A percentile compares a stretch with the other conserved stretches of the same genome.
Evolutionary conservation across 2,113 vertebrate species (phyloP).

Genomic region (Amia ocellicauda): DNA sequence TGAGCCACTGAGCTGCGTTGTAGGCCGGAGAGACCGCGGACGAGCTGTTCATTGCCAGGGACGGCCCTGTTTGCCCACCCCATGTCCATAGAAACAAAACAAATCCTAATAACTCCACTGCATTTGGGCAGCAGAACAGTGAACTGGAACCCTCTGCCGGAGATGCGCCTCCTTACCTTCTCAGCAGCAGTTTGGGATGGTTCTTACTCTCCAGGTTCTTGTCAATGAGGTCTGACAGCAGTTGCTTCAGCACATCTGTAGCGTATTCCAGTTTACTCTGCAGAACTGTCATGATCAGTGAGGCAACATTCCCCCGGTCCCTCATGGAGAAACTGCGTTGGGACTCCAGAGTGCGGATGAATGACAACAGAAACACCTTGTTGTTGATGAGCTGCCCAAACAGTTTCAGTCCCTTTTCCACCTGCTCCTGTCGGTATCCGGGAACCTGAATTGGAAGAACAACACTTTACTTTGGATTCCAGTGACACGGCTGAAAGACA

Average conservation of each 20-base stretch:
- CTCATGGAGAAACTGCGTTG: conserved; percentile 98
- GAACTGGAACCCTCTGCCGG: background rate
- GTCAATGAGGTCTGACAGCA: conserved; percentile 94
- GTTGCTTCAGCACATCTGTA: conserved; percentile 93
- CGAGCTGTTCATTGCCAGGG: no score
- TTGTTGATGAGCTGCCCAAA: conserved; percentile 98
- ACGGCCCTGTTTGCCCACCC: background rate
- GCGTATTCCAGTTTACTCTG: conserved; percentile 96
- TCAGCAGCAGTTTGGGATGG: conserved; percentile 91
- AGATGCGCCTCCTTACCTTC: conserved; percentile 68
- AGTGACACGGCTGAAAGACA: no score
- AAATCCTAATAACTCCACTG: background rate
- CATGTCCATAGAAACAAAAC: background rate
- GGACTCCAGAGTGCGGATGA: conserved; percentile 92
- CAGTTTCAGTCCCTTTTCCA: conserved; percentile 92
- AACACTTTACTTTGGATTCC: no score
- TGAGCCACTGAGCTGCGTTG: no score
- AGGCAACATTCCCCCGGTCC: conserved; percentile 94
- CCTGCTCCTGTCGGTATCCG: conserved; percentile 91
- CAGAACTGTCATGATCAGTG: conserved; percentile 92
- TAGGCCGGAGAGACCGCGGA: no score
- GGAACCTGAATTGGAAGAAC: conserved; percentile 72
- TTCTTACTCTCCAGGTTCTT: conserved; percentile 99
- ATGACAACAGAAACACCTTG: conserved; percentile 91
- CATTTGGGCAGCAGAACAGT: background rate